Evolutionary conservation across 2,797 vertebrate genomes (phyloP).

Genomic region (Chaunax sp.): DNA sequence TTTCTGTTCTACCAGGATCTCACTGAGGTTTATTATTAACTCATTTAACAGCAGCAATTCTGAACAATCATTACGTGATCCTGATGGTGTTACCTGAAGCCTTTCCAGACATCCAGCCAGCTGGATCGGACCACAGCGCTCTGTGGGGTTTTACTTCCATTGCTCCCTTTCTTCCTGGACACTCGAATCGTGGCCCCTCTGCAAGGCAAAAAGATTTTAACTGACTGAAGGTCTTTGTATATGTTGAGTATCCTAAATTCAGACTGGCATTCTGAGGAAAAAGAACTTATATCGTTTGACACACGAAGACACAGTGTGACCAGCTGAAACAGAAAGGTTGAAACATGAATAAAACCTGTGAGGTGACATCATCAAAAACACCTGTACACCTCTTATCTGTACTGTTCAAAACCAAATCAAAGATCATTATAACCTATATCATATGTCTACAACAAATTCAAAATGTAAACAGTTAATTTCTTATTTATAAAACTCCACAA

Average conservation of each 20-base stretch:
- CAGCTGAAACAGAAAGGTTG: neutral
- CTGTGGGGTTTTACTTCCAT: neutral
- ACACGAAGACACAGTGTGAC: neutral
- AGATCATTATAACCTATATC: too few relatives aligned
- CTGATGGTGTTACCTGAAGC: conserved; percentile 76
- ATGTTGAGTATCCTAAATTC: neutral
- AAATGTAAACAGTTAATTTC: too few relatives aligned
- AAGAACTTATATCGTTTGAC: neutral
- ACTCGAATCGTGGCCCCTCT: conserved; percentile 84
- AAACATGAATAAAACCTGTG: neutral
- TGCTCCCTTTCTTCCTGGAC: conserved; percentile 76
- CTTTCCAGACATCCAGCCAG: conserved; percentile 85
- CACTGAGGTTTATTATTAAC: neutral
- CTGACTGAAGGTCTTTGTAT: neutral
- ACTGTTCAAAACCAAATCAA: too few relatives aligned
- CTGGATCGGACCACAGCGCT: conserved; percentile 71
- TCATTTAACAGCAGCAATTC: neutral
- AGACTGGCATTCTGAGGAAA: neutral
- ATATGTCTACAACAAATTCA: too few relatives aligned
- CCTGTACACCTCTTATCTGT: neutral
- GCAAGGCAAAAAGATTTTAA: conserved; percentile 4
- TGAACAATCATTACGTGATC: neutral
- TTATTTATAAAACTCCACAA: too few relatives aligned
- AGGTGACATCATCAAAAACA: neutral
- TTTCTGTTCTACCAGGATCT: neutral